These are phyloP conservation scores for Adelognathus sp. DNA, from an alignment of 2,888 invertebrate species.

Conservation along the genomic window DNA sequence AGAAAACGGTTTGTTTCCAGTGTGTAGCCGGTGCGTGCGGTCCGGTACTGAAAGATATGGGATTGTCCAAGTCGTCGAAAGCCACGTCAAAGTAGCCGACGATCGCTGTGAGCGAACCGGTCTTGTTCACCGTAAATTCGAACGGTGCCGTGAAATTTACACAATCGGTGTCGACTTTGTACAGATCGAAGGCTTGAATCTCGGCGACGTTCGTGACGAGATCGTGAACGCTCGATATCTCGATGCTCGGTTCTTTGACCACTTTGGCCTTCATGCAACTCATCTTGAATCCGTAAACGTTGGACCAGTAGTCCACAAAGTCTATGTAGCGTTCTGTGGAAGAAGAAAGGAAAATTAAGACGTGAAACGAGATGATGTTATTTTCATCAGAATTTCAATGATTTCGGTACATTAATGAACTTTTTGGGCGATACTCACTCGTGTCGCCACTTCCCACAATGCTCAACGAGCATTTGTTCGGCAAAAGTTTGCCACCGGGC, in stretches of 20 bases:
- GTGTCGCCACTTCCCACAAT: constrained; percentile 90
- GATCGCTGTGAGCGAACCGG: constrained; percentile 89
- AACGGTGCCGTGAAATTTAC: constrained; percentile 89
- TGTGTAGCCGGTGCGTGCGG: constrained; percentile 90
- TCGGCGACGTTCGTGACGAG: constrained; percentile 76
- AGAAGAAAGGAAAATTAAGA: constrained; percentile 64
- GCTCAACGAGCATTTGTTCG: constrained; percentile 92
- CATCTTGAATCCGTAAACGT: constrained; percentile 98
- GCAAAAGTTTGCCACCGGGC: constrained; percentile 89
- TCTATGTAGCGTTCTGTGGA: constrained; percentile 87
- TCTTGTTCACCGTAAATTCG: constrained; percentile 84
- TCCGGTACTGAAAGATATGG: constrained; percentile 89
- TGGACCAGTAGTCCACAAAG: constrained; percentile 93
- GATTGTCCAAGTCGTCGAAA: constrained; percentile 88
- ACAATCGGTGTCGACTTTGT: constrained; percentile 87
- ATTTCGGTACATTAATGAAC: not conserved
- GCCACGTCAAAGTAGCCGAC: constrained; percentile 96
- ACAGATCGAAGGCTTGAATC: constrained; percentile 85
- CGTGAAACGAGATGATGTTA: not conserved
- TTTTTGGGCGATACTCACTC: constrained; percentile 79
- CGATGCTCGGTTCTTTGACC: constrained; percentile 89
- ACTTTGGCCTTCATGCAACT: constrained; percentile 93
- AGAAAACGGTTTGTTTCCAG: constrained; percentile 97
- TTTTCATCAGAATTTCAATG: not conserved
- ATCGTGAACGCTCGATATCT: constrained; percentile 81